Evolutionary conservation across 2,797 vertebrate species (phyloP), one percentile per base, ranked within the genome.

Genomic region (Capromys pilorides): DNA sequence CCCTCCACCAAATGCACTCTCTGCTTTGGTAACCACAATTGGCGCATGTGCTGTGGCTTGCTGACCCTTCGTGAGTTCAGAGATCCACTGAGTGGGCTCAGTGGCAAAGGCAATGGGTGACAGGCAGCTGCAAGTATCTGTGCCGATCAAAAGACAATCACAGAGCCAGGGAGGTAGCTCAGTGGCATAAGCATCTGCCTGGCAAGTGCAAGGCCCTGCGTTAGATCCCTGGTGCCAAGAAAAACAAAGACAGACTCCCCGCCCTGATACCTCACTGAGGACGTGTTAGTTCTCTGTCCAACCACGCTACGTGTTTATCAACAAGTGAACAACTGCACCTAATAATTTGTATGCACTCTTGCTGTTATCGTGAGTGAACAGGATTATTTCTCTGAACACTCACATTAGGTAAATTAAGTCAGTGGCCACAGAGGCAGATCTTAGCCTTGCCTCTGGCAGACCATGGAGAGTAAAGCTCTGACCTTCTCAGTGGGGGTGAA

Each of bases 371-470:
- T 45, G 54, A 69, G 39, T 54, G 39, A 59, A 93, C 77, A 12
- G 22, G 19, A 28, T 24, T 75, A 80, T 28, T 92, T 86, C 75
- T 66, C 78, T 97, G 51, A 67, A 62, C 62, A 67, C 95, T 77
- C 80, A 96, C 80, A 89, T 90, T 39, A 96, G 94, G 64, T n/a
- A 96, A 51, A 89, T 91, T 95, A 61, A 86, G 90, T 90, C 95
- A 96, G 75, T 89, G 94, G 51, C 85, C 96, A 78, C 80, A 87
- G 85, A 78, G 91, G 97, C 95, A 95, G 88, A 88, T 81, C 75
- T 96, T 97, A 96, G 96, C 91, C 73, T 57, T 94, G 64, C 95
- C 96, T 92, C 92, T 97, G 97, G 94, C 90, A 94, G 94, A 97
- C 88, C 31, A 39, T 51, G 95, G 96, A 94, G 95, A 92, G 90